A percentile compares a stretch with the other conserved stretches of the same genome.
Conservation (phyloP, 2,113 vertebrate species). For the Rhinoptilus africanus region DNA sequence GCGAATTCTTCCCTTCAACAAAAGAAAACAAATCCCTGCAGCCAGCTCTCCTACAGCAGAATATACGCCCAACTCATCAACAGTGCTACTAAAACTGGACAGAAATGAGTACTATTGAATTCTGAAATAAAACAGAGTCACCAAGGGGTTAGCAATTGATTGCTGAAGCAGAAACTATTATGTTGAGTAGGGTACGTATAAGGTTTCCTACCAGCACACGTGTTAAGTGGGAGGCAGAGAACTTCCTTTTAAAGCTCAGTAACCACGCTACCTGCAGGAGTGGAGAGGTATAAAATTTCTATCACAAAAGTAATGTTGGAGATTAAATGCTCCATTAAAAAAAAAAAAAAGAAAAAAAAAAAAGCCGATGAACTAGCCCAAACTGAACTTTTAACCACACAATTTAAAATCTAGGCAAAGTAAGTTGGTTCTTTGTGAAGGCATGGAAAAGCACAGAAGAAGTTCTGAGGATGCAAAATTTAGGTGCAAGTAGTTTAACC, state of each 20-base stretch:
- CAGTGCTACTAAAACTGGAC: background rate
- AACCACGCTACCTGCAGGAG: background rate
- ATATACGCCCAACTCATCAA: background rate
- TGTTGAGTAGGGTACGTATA: rapidly evolving
- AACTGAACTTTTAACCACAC: background rate
- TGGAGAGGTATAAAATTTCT: background rate
- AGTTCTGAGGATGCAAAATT: background rate
- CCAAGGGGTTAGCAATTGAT: background rate
- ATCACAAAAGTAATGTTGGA: background rate
- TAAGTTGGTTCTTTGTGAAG: background rate
- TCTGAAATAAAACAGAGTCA: background rate
- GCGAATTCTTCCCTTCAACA: background rate
- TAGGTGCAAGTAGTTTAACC: background rate
- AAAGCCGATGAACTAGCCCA: rapidly evolving
- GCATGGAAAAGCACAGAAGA: background rate
- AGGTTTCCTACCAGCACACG: background rate
- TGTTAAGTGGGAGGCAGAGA: rapidly evolving
- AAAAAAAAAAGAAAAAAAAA: background rate
- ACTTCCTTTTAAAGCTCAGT: background rate
- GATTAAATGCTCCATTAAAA: background rate
- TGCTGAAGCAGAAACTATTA: background rate
- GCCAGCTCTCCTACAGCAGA: background rate
- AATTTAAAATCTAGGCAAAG: background rate
- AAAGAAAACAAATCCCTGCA: background rate
- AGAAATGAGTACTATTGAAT: background rate